Conservation (phyloP, 2,113 vertebrate genomes). For the Odontophorus gujanensis region DNA sequence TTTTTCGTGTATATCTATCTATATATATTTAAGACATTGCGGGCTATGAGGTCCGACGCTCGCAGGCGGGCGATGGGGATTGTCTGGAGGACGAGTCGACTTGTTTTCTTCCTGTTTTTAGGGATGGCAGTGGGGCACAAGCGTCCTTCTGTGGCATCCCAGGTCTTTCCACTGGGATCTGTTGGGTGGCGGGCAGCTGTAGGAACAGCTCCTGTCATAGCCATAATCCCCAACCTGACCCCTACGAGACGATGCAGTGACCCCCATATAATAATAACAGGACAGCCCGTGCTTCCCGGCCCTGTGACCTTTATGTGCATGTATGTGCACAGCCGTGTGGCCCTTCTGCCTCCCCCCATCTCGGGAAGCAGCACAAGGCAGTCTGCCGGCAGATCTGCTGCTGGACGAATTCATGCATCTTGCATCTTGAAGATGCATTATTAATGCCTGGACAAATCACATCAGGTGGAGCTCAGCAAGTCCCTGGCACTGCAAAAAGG, state of each 20-base stretch:
- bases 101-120: background rate
- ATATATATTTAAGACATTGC: background rate
- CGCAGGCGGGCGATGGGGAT: background rate
- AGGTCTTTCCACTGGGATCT: background rate
- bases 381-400: constrained; percentile 72
- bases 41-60: background rate
- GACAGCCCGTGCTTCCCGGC: background rate
- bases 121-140: background rate
- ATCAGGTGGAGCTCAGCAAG: constrained; percentile 86
- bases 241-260: constrained; percentile 17
- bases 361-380: constrained; percentile 34
- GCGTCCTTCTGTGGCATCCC: background rate
- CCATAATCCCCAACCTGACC: constrained; percentile 36
- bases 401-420: constrained; percentile 84
- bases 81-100: background rate
- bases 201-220: constrained; percentile 28
- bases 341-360: constrained; percentile 1
- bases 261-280: constrained; percentile 10
- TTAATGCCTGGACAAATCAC: constrained; percentile 87
- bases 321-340: rapidly evolving
- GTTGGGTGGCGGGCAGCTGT: background rate
- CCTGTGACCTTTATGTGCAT: background rate
- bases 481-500: constrained; percentile 83
- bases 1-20: too few species aligned
- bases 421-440: constrained; percentile 86